phyloP scores from a whole-genome alignment of 2,888 invertebrate genomes.

The Disparrhopalites patrizii region DNA sequence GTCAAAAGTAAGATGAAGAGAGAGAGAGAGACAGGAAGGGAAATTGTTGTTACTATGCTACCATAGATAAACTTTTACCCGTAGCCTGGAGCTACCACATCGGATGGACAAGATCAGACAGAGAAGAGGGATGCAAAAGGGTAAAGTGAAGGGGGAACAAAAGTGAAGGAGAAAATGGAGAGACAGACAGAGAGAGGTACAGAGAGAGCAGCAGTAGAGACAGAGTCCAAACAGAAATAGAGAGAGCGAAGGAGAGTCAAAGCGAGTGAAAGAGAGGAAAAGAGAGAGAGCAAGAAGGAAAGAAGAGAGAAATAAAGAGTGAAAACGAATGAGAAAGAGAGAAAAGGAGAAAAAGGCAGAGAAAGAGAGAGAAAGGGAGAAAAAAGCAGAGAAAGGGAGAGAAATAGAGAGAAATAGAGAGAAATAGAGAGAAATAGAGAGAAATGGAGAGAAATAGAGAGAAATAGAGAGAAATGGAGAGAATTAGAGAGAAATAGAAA shows the following conservation, averaged over 20 bases:
- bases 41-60: no score
- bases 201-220: not conserved
- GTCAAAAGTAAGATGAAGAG: not conserved
- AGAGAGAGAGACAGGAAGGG: not conserved
- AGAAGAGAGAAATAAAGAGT: not conserved
- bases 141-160: not conserved
- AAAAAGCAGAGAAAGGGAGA: slow-evolving; percentile 31
- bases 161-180: not conserved
- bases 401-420: slow-evolving; percentile 26
- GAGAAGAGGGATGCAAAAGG: no score
- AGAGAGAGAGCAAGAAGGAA: slow-evolving; percentile 12
- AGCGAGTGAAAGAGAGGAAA: slow-evolving; percentile 12
- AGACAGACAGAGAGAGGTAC: slow-evolving; percentile 8
- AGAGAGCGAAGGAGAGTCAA: not conserved
- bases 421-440: not conserved
- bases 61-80: no score
- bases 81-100: no score
- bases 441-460: not conserved
- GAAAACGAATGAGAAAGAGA: not conserved
- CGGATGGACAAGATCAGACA: no score
- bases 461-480: not conserved
- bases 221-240: not conserved
- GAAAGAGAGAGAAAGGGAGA: slow-evolving; percentile 21
- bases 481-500: not conserved
- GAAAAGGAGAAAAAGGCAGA: slow-evolving; percentile 17